These are phyloP conservation scores for Solenodon paradoxus DNA, from an alignment of 2,113 vertebrate species.

Conservation along the genomic window DNA sequence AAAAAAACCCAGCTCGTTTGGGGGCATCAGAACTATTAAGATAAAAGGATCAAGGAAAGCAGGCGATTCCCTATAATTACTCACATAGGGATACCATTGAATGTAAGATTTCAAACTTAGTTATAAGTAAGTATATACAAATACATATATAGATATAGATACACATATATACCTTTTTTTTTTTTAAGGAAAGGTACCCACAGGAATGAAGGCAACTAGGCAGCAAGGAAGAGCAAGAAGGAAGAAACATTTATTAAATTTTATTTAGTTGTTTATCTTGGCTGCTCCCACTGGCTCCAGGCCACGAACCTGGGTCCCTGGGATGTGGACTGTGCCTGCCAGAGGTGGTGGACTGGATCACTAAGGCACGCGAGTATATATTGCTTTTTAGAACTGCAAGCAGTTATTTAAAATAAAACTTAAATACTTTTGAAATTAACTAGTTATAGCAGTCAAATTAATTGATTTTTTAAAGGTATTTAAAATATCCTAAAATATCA, in stretches of 20 bases:
- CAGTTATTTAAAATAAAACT: conserved; percentile 41
- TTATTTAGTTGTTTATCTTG: no score
- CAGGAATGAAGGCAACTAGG: no score
- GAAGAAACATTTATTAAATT: no score
- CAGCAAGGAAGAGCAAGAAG: no score
- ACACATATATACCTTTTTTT: no score
- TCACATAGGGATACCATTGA: neutral
- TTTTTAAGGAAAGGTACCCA: no score
- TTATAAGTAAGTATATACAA: neutral
- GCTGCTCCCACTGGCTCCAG: no score
- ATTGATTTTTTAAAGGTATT: neutral
- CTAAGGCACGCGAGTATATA: no score
- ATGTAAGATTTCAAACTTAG: neutral
- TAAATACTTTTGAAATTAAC: neutral
- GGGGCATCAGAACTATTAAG: neutral
- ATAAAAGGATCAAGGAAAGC: neutral
- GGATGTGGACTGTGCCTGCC: no score
- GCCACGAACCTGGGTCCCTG: no score
- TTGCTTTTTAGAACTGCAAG: neutral
- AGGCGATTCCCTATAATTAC: neutral
- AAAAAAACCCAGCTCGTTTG: neutral
- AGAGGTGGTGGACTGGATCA: no score
- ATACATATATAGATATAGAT: no score
- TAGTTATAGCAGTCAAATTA: neutral
- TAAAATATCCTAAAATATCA: conserved; percentile 15